Evolutionary conservation across 92 coral and sea anemone species (phyloP).

Genomic region (Actinostola sp.): DNA sequence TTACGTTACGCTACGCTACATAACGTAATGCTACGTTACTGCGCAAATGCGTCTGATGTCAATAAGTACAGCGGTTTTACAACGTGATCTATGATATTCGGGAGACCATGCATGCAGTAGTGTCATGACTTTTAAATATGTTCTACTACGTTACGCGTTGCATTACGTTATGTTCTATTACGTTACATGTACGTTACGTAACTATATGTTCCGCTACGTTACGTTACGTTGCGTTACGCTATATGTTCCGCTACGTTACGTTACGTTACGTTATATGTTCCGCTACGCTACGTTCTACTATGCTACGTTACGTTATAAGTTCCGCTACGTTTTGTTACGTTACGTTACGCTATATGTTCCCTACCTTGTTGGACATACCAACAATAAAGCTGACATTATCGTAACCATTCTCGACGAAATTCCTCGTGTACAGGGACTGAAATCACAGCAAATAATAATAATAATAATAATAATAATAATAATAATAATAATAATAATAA

Average conservation of each 20-base stretch:
- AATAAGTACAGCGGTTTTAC: too few species aligned
- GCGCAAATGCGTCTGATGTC: too few species aligned
- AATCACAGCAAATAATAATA: background rate
- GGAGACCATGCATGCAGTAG: too few species aligned
- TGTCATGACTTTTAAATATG: too few species aligned
- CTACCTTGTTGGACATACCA: slow-evolving; percentile 90
- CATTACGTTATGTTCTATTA: background rate
- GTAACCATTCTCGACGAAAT: slow-evolving; percentile 88
- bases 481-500: too few species aligned
- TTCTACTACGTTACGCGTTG: background rate
- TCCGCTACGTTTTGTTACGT: background rate
- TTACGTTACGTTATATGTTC: background rate
- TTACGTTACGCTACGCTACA: too few species aligned
- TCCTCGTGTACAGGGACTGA: slow-evolving; percentile 39
- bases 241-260: background rate
- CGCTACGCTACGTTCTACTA: background rate
- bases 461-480: too few species aligned
- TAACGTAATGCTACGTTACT: too few species aligned
- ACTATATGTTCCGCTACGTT: too few species aligned
- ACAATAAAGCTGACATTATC: slow-evolving; percentile 92
- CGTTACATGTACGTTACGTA: too few species aligned
- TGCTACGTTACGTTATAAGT: background rate
- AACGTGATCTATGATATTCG: too few species aligned
- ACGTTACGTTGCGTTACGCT: background rate
- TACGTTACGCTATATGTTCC: background rate